These are phyloP conservation scores for Drosophila prostipennis DNA, from an alignment of 2,888 invertebrate genomes.

Conservation along the genomic window DNA sequence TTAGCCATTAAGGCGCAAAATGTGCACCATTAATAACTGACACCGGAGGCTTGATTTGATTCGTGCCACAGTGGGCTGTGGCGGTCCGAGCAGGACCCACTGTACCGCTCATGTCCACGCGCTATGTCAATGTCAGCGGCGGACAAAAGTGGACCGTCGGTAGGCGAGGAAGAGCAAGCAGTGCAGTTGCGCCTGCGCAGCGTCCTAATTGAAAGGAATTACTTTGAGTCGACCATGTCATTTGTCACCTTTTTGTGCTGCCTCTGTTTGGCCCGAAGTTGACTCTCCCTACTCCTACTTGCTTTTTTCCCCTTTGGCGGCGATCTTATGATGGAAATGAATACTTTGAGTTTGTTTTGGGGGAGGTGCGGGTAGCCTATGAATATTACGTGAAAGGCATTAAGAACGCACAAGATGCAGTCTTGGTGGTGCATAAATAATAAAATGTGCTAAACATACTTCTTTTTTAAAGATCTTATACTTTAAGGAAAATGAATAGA, in stretches of 20 bases:
- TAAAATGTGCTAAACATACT: background rate
- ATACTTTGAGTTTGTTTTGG: constrained; percentile 41
- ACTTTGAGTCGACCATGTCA: constrained; percentile 81
- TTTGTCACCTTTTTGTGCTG: constrained; percentile 78
- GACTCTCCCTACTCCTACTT: background rate
- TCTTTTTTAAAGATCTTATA: background rate
- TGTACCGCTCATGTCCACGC: constrained; percentile 64
- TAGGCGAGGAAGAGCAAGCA: constrained; percentile 15
- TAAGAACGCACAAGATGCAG: background rate
- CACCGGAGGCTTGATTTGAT: constrained; percentile 82
- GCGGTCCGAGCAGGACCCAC: constrained; percentile 19
- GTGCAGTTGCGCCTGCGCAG: constrained; percentile 72
- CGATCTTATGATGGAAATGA: constrained; percentile 75
- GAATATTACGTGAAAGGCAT: background rate
- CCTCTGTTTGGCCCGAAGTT: constrained; percentile 7
- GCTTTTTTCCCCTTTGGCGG: constrained; percentile 8
- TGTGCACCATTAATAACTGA: constrained; percentile 85
- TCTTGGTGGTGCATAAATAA: background rate
- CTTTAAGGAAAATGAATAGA: too few relatives aligned
- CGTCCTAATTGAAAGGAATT: constrained; percentile 83
- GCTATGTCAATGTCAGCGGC: constrained; percentile 82
- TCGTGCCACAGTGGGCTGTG: constrained; percentile 59
- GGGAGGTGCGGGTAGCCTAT: background rate
- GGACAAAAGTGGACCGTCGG: constrained; percentile 73
- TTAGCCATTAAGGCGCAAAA: constrained; percentile 84